Percentiles rank a stretch among this genome's conserved stretches.
phyloP scores from a whole-genome alignment of 2,113 vertebrate species.

The Sylvietta virens region DNA sequence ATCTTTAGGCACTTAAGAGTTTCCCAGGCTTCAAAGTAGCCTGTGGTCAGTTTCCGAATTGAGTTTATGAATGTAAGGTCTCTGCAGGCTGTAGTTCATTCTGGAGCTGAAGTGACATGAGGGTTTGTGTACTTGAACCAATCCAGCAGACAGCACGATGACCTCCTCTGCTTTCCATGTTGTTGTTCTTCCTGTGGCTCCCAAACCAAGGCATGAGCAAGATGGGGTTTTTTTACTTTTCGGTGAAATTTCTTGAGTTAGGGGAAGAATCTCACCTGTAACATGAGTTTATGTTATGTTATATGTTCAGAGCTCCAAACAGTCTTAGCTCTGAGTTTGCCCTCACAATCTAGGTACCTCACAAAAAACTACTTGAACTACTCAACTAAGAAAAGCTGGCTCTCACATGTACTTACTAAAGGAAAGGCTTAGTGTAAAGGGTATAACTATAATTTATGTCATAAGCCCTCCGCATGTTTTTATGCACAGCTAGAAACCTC shows the following conservation, averaged over 20 bases:
- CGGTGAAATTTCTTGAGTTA: not conserved
- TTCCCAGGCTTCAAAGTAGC: not conserved
- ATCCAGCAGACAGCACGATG: not conserved
- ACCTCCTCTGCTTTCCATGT: not conserved
- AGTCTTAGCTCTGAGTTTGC: not conserved
- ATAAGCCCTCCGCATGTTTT: conserved; percentile 1
- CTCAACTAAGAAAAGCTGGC: not conserved
- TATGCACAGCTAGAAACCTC: not conserved
- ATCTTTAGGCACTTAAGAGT: not conserved
- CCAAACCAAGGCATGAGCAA: not conserved
- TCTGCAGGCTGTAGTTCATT: not conserved
- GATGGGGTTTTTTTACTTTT: not conserved
- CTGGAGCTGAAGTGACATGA: accelerated
- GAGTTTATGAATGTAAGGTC: not conserved
- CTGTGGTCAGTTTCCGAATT: not conserved
- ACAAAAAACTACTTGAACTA: not conserved
- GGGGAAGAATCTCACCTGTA: not conserved
- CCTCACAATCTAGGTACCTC: not conserved
- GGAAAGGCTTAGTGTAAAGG: not conserved
- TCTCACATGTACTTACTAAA: not conserved
- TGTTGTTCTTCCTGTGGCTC: not conserved
- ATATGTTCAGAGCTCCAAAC: not conserved
- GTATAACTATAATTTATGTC: not conserved
- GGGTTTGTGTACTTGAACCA: not conserved
- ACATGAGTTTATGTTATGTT: not conserved